Percentiles rank a stretch among this genome's conserved stretches.
phyloP scores from a whole-genome alignment of 1,140 invertebrate genomes.

The Lepidotrigona ventralis region DNA sequence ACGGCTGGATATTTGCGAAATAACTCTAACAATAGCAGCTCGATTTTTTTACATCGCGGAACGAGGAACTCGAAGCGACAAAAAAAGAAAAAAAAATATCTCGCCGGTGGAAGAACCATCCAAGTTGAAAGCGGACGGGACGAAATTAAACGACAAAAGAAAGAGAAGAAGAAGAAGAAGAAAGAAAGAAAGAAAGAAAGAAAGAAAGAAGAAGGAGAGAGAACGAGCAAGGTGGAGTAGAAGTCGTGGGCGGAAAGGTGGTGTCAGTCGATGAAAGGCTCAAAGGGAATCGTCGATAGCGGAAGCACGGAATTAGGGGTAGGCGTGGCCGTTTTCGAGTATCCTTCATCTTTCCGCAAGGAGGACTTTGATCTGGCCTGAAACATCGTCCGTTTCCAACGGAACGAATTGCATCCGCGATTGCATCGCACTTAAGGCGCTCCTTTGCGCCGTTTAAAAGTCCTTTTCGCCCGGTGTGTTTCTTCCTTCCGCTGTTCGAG shows the following conservation, averaged over 20 bases:
- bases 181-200: background rate
- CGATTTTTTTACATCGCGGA: background rate
- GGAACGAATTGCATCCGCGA: constrained; percentile 39
- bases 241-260: constrained; percentile 19
- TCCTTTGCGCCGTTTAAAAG: constrained; percentile 28
- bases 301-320: constrained; percentile 43
- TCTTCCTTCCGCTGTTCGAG: background rate
- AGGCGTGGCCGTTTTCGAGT: constrained; percentile 45
- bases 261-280: constrained; percentile 32
- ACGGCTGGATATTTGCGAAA: no score
- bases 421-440: constrained; percentile 29
- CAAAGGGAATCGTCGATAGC: constrained; percentile 41
- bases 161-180: background rate
- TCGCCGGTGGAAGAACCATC: background rate
- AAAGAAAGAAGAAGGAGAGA: background rate
- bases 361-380: constrained; percentile 39
- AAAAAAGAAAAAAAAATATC: background rate
- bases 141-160: constrained; percentile 43
- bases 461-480: background rate
- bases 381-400: constrained; percentile 31
- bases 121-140: background rate
- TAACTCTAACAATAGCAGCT: background rate
- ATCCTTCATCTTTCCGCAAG: constrained; percentile 33
- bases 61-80: no score
- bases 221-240: background rate